Base-by-base conservation (phyloP, 1,140 invertebrate species). In the Mycetomoellerius zeteki region DNA sequence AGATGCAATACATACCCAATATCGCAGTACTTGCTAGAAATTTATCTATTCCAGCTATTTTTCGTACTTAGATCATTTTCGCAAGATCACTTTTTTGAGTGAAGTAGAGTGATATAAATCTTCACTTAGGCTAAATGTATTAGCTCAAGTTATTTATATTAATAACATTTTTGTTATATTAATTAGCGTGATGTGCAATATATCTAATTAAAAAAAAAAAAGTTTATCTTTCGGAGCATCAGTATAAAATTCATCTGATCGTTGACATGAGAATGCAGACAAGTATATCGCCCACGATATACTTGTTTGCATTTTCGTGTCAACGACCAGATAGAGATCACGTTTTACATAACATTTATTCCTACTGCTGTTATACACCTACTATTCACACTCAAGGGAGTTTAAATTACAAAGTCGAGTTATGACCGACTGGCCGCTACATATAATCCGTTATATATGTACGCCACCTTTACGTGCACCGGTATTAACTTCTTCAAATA, bases 331-430 rank as follows among this genome's bases (percentile, higher is more conserved):
- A 4, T n/a, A 27, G 50, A 62, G 6, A 54, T 50, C 43, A 27
- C 52, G 16, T 73, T 88, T 85, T 64, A 54, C 24, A 78, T 78
- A 47, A 30, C 72, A 77, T 67, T 85, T 64, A 60, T 88, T 88
- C 12, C 87, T 85, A 85, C 77, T 50, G 58, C 5, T 19, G 27
- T 14, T 67, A 47, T 85, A 77, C 78, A 80, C 62, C 30, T 6
- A 3, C 4, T 54, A 27, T 73, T 64, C 14, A 21, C 37, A n/a
- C 78, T 81, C 64, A 82, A 50, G 16, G n/a, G 21, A 84, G 24
- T 87, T 89, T 58, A 80, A 80, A 80, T 88, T 86, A 80, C 54
- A 86, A 88, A 89, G 27, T 58, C 27, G 12, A 8, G 50, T 65
- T 88, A 67, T 56, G 43, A 67, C 24, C 56, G 19, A 56, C 50